Conservation (phyloP, 2,888 invertebrate species). For the Terebella lapidaria region DNA sequence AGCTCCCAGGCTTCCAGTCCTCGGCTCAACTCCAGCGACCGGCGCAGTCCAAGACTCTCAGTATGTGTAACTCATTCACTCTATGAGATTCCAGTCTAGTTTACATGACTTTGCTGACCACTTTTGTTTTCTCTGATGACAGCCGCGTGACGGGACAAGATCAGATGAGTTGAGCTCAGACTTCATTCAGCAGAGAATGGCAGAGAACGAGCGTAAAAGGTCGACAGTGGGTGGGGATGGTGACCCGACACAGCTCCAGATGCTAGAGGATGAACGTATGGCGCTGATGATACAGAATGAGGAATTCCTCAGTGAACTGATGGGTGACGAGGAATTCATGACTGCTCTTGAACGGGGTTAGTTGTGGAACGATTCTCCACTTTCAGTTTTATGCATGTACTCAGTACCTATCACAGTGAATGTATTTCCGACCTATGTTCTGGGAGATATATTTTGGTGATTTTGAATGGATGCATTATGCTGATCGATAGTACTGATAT, state of each 20-base stretch:
- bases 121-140: neutral
- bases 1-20: neutral
- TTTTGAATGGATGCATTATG: no score
- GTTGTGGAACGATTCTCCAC: no score
- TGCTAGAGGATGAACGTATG: slow-evolving; percentile 75
- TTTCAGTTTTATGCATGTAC: neutral
- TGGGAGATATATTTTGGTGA: no score
- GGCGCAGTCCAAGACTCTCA: neutral
- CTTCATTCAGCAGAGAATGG: slow-evolving; percentile 52
- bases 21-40: neutral
- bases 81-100: neutral
- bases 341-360: slow-evolving; percentile 72
- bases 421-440: no score
- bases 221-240: slow-evolving; percentile 30
- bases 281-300: slow-evolving; percentile 84
- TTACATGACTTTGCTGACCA: neutral
- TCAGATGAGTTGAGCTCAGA: slow-evolving; percentile 16
- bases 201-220: slow-evolving; percentile 54
- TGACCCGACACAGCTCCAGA: slow-evolving; percentile 54
- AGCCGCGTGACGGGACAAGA: neutral
- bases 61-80: no score
- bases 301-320: slow-evolving; percentile 80
- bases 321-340: slow-evolving; percentile 83
- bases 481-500: no score
- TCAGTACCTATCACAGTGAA: no score